These are phyloP conservation scores for Parelbella ahira DNA, from an alignment of 2,888 invertebrate genomes.

Conservation along the genomic window DNA sequence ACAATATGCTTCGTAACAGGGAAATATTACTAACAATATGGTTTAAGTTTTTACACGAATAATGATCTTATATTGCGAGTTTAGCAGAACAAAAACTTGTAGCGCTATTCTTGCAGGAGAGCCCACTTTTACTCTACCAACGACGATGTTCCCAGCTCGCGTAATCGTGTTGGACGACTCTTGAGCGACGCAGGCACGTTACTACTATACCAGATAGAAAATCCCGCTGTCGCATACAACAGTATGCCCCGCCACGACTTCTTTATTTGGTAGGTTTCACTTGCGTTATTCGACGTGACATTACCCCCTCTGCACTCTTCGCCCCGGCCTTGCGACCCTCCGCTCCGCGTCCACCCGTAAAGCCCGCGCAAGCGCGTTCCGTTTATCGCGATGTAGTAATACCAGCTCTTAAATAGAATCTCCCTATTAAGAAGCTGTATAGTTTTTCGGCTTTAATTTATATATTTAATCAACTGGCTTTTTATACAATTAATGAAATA, in stretches of 20 bases:
- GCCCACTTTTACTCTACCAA: slow-evolving; percentile 64
- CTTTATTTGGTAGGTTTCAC: slow-evolving; percentile 56
- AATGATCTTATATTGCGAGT: slow-evolving; percentile 3
- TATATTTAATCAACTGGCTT: too few relatives aligned
- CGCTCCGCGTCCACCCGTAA: slow-evolving; percentile 54
- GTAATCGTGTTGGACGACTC: slow-evolving; percentile 75
- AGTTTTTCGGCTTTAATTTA: too few relatives aligned
- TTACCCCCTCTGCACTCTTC: slow-evolving; percentile 61
- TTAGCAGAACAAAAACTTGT: slow-evolving; percentile 24
- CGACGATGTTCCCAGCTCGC: slow-evolving; percentile 67
- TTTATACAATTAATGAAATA: too few relatives aligned
- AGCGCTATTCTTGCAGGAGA: slow-evolving; percentile 36
- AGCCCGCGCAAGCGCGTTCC: slow-evolving; percentile 70
- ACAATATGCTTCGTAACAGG: slow-evolving; percentile 27
- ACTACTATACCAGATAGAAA: slow-evolving; percentile 45
- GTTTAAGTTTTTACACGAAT: slow-evolving; percentile 3
- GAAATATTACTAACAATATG: slow-evolving; percentile 1
- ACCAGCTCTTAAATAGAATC: slow-evolving; percentile 41
- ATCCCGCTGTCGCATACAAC: slow-evolving; percentile 29
- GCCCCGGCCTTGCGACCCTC: slow-evolving; percentile 73
- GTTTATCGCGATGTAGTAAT: slow-evolving; percentile 63
- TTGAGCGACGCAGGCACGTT: slow-evolving; percentile 72
- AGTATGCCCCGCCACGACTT: slow-evolving; percentile 35
- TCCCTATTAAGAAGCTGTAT: too few relatives aligned
- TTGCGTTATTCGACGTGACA: slow-evolving; percentile 77